Conservation (phyloP, 2,888 invertebrate species). For the Cistogaster globosa region DNA sequence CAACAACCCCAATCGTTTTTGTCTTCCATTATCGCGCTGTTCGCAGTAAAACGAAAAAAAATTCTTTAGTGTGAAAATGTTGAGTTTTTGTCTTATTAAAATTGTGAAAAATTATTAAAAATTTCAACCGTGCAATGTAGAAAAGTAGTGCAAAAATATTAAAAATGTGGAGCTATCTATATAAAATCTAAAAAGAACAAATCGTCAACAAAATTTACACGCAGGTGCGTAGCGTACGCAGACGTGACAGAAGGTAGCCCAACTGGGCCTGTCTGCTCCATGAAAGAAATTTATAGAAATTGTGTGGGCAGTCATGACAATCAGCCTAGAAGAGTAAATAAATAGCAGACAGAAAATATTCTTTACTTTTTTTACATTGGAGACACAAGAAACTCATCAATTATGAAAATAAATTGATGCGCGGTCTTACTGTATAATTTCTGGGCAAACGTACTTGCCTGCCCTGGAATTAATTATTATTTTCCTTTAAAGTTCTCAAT, state of each 20-base stretch:
- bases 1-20: conserved; percentile 69
- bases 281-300: conserved; percentile 61
- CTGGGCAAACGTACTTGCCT: conserved; percentile 29
- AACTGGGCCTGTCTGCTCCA: conserved; percentile 95
- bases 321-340: conserved; percentile 53
- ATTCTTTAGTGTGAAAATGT: conserved; percentile 76
- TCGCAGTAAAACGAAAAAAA: conserved; percentile 69
- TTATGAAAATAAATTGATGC: conserved; percentile 56
- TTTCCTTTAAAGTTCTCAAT: conserved; percentile 1
- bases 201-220: conserved; percentile 85
- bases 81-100: conserved; percentile 69
- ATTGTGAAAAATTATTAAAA: conserved; percentile 72
- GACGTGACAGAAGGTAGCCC: conserved; percentile 89
- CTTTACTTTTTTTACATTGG: conserved; percentile 11
- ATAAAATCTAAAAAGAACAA: conserved; percentile 74
- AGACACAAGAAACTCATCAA: conserved; percentile 31
- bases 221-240: conserved; percentile 96
- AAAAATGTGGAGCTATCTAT: conserved; percentile 73
- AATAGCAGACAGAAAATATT: conserved; percentile 28
- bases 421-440: conserved; percentile 48
- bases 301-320: conserved; percentile 54
- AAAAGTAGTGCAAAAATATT: conserved; percentile 64
- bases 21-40: conserved; percentile 73
- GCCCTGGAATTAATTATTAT: conserved; percentile 10
- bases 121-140: conserved; percentile 69